A percentile compares a stretch with the other conserved stretches of the same genome.
These are phyloP conservation scores for Aphidius ervi DNA, from an alignment of 1,140 invertebrate genomes.

Conservation along the genomic window DNA sequence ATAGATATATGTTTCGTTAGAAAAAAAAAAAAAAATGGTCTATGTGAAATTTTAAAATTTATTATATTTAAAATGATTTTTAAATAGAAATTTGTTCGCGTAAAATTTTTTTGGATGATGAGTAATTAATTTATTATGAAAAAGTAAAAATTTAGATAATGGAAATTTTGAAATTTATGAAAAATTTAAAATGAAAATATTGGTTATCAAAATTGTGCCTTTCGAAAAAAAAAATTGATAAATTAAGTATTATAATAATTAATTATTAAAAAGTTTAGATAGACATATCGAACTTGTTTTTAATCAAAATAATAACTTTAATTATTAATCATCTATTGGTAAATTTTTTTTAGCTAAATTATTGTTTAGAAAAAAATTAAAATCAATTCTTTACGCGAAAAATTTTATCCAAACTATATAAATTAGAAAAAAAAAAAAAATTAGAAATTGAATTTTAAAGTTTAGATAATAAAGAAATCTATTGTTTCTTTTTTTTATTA, in stretches of 20 bases:
- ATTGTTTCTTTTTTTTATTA: too few relatives aligned
- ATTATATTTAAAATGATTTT: too few relatives aligned
- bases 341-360: conserved; percentile 2
- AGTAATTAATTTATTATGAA: not conserved
- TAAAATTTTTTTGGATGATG: not conserved
- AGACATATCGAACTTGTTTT: conserved; percentile 15
- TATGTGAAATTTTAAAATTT: not conserved
- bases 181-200: conserved; percentile 18
- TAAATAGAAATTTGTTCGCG: not conserved
- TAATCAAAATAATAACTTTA: conserved; percentile 7
- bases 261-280: conserved; percentile 14
- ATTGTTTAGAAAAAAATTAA: not conserved
- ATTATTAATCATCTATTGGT: conserved; percentile 13
- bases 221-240: conserved; percentile 41
- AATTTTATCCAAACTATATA: not conserved
- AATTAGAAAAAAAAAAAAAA: not conserved
- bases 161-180: conserved; percentile 29
- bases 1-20: conserved; percentile 19
- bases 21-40: conserved; percentile 19
- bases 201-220: conserved; percentile 51
- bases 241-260: conserved; percentile 32
- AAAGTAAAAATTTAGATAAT: conserved; percentile 12
- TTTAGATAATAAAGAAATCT: conserved; percentile 10
- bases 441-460: conserved; percentile 1
- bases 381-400: conserved; percentile 8